Evolutionary conservation across 2,888 invertebrate genomes (phyloP).

Genomic region (Drosophila lacicola): DNA sequence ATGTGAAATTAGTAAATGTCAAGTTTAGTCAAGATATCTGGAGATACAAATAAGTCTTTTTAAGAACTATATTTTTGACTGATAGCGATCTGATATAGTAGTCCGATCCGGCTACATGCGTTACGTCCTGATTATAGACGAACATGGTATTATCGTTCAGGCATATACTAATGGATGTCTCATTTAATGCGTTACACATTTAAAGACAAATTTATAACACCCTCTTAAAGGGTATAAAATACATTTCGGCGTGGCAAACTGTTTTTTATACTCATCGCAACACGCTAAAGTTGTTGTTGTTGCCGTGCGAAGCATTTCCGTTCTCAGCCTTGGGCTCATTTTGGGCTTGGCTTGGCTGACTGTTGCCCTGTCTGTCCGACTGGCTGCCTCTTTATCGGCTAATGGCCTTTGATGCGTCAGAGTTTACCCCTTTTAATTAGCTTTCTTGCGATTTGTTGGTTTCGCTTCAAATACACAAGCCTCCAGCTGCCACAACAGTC

Average conservation of each 20-base stretch:
- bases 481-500: constrained; percentile 12
- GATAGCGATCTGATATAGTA: no score
- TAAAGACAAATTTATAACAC: no score
- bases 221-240: no score
- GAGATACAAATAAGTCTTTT: no score
- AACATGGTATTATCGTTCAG: no score
- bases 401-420: constrained; percentile 76
- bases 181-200: no score
- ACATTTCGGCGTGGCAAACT: background rate
- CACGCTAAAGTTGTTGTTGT: constrained; percentile 30
- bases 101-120: no score
- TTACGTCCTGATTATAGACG: no score
- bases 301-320: constrained; percentile 66
- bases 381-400: constrained; percentile 63
- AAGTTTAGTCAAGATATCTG: no score
- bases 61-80: no score
- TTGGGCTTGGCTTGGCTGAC: constrained; percentile 53
- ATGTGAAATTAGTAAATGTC: no score
- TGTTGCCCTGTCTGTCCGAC: constrained; percentile 15
- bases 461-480: constrained; percentile 22
- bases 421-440: constrained; percentile 64
- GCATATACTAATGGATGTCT: no score
- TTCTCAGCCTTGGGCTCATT: constrained; percentile 64
- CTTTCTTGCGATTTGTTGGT: constrained; percentile 22
- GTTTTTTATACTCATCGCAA: constrained; percentile 39